phyloP scores from a whole-genome alignment of 2,113 vertebrate species.

The Orientallactaga bullata region DNA sequence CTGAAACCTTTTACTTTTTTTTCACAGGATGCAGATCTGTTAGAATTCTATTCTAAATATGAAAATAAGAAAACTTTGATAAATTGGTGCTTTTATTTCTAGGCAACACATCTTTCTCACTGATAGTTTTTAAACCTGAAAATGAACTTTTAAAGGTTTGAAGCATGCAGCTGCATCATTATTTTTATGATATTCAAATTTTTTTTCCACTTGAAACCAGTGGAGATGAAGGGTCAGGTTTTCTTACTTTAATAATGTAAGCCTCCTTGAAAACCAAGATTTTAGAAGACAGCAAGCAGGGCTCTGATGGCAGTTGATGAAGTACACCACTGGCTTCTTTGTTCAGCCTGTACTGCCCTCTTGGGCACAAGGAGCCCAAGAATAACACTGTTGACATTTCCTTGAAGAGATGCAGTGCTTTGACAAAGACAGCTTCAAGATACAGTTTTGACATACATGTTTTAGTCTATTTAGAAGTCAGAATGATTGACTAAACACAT shows the following conservation, averaged over 20 bases:
- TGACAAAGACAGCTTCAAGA: slow-evolving; percentile 83
- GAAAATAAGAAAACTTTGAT: slow-evolving; percentile 66
- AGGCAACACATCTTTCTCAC: slow-evolving; percentile 66
- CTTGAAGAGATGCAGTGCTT: slow-evolving; percentile 81
- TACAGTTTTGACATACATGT: slow-evolving; percentile 80
- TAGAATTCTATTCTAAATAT: slow-evolving; percentile 47
- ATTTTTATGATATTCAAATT: slow-evolving; percentile 84
- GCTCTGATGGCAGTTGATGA: slow-evolving; percentile 86
- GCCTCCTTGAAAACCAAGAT: slow-evolving; percentile 86
- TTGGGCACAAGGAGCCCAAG: slow-evolving; percentile 85
- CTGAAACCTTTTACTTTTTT: slow-evolving; percentile 50
- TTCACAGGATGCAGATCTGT: slow-evolving; percentile 22
- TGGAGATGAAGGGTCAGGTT: slow-evolving; percentile 83
- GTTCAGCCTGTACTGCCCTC: slow-evolving; percentile 84
- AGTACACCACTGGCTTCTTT: slow-evolving; percentile 84
- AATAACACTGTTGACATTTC: slow-evolving; percentile 87
- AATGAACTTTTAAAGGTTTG: slow-evolving; percentile 78
- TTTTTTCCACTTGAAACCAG: slow-evolving; percentile 80
- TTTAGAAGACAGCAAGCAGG: slow-evolving; percentile 83
- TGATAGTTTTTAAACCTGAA: slow-evolving; percentile 75
- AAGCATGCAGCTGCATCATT: slow-evolving; percentile 73
- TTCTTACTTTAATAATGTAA: slow-evolving; percentile 87
- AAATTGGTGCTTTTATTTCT: slow-evolving; percentile 70
- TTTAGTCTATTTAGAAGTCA: slow-evolving; percentile 80
- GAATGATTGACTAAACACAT: slow-evolving; percentile 81